Percentiles rank a stretch among this genome's conserved stretches.
phyloP scores from a whole-genome alignment of 2,797 vertebrate genomes.

The Cebuella pygmaea region DNA sequence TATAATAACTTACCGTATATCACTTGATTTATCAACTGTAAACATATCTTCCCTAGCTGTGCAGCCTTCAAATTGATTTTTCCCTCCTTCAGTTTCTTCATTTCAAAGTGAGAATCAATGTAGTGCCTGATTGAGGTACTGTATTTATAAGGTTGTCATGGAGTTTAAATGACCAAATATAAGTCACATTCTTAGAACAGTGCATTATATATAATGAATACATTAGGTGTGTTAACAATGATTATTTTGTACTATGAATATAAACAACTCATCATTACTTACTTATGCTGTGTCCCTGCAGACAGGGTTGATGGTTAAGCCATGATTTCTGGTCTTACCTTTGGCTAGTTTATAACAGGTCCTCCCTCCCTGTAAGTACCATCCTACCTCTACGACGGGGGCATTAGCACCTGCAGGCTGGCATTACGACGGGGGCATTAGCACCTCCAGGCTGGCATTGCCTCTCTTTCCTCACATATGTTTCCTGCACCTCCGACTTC shows the following conservation, averaged over 20 bases:
- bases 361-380: neutral
- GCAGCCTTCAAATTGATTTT: neutral
- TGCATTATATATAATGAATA: neutral
- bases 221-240: neutral
- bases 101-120: neutral
- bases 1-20: neutral
- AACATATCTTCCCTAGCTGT: neutral
- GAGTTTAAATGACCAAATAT: neutral
- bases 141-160: neutral
- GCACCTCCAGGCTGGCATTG: rapidly evolving
- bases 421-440: rapidly evolving
- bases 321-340: neutral
- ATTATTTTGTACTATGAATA: neutral
- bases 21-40: neutral
- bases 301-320: neutral
- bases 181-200: neutral
- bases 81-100: neutral
- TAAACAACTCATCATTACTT: neutral
- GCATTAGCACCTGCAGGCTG: rapidly evolving
- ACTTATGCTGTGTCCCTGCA: neutral
- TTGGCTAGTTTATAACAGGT: rapidly evolving
- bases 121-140: neutral
- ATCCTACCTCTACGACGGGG: too few species aligned
- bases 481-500: rapidly evolving
- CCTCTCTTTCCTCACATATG: neutral